phyloP scores from a whole-genome alignment of 2,113 vertebrate species.

The Microtus ochrogaster region DNA sequence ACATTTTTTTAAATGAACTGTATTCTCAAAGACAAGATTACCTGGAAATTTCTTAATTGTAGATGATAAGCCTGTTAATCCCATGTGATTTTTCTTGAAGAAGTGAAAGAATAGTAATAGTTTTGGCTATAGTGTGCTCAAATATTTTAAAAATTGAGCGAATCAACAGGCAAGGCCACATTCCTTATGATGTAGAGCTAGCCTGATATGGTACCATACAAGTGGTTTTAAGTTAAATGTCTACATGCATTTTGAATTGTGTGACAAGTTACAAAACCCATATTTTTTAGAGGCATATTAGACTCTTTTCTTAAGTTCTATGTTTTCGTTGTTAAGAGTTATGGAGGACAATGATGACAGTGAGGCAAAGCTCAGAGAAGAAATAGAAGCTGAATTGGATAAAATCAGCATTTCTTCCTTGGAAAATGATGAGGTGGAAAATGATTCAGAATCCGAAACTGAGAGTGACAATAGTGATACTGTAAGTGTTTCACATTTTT shows the following conservation, averaged over 20 bases:
- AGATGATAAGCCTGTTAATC: not conserved
- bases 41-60: not conserved
- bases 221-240: slow-evolving; percentile 15
- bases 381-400: slow-evolving; percentile 85
- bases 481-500: slow-evolving; percentile 78
- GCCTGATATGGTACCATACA: not conserved
- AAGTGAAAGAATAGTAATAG: not conserved
- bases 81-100: not conserved
- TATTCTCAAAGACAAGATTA: not conserved
- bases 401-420: slow-evolving; percentile 82
- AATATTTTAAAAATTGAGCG: not conserved
- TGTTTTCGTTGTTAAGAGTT: slow-evolving; percentile 36
- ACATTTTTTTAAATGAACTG: not conserved
- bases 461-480: slow-evolving; percentile 74
- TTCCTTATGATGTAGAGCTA: not conserved
- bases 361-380: slow-evolving; percentile 76
- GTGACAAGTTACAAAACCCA: not conserved
- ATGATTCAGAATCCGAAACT: slow-evolving; percentile 77
- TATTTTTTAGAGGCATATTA: not conserved
- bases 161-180: not conserved
- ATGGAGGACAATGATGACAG: slow-evolving; percentile 73
- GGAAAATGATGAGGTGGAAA: slow-evolving; percentile 81
- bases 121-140: not conserved
- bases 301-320: not conserved
- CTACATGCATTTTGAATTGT: not conserved